Conservation (phyloP, 1,140 invertebrate species). For the Hylaeus volcanicus region DNA sequence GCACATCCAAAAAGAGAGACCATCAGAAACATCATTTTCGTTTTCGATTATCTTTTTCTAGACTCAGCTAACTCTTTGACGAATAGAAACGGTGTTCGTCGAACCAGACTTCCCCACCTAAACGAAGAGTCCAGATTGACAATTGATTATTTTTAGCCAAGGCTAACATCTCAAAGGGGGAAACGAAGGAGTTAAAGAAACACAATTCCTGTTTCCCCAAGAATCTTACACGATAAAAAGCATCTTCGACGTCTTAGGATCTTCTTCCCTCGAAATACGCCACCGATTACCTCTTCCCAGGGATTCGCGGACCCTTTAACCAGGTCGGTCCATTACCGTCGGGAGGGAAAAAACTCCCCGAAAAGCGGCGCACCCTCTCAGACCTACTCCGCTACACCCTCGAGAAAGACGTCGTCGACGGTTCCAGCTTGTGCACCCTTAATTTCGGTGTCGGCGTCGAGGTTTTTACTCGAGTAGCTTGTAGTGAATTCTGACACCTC, state of each 20-base stretch:
- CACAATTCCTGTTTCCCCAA: no score
- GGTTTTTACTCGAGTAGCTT: conserved; percentile 34
- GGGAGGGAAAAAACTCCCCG: neutral
- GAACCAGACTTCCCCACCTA: no score
- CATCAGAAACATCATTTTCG: no score
- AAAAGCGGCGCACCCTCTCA: neutral
- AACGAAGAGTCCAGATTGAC: no score
- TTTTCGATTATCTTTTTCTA: no score
- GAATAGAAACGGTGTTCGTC: no score
- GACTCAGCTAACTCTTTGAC: no score
- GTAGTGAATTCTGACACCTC: conserved; percentile 45
- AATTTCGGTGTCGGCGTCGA: conserved; percentile 35
- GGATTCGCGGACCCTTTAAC: conserved; percentile 9
- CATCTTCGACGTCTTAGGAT: neutral
- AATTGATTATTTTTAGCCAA: no score
- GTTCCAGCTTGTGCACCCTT: conserved; percentile 22
- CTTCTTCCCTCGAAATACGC: neutral
- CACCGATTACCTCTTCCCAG: neutral
- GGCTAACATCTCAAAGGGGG: no score
- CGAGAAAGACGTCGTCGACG: conserved; percentile 1
- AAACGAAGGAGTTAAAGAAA: no score
- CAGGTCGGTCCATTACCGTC: neutral
- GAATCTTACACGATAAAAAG: neutral
- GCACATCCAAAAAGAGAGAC: no score
- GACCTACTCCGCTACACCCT: neutral